Evolutionary conservation across 2,888 invertebrate species (phyloP).

Genomic region (Sympetrum striolatum): DNA sequence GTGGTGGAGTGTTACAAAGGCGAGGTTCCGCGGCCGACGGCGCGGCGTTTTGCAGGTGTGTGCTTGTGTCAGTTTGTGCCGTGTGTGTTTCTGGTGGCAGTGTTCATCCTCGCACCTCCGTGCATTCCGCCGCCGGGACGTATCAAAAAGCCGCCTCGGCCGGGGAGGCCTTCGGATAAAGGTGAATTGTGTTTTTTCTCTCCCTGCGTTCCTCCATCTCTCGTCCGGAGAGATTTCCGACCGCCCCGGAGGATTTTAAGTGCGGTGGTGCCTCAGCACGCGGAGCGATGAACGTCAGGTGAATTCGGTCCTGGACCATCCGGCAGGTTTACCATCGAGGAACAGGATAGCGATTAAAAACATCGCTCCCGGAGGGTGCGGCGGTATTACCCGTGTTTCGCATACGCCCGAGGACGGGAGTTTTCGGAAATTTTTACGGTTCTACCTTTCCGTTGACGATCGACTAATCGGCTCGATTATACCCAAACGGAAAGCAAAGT

Average conservation of each 20-base stretch:
- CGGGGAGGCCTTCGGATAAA: slow-evolving; percentile 22
- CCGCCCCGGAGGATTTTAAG: neutral
- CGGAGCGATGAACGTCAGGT: neutral
- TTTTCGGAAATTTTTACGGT: neutral
- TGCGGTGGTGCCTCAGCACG: neutral
- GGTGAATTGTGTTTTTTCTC: slow-evolving; percentile 10
- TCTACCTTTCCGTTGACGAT: neutral
- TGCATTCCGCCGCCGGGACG: slow-evolving; percentile 20
- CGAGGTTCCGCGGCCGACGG: slow-evolving; percentile 12
- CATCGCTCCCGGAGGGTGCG: neutral
- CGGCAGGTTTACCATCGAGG: neutral
- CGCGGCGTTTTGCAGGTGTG: slow-evolving; percentile 32
- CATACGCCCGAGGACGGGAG: neutral
- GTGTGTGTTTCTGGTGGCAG: slow-evolving; percentile 30
- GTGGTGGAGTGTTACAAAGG: neutral
- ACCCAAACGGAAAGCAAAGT: neutral
- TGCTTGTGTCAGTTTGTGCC: slow-evolving; percentile 20
- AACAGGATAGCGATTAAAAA: neutral
- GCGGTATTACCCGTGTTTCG: neutral
- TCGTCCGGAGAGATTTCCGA: neutral
- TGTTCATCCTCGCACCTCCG: neutral
- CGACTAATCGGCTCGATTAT: neutral
- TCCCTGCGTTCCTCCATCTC: neutral
- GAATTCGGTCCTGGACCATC: neutral
- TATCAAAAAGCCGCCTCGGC: slow-evolving; percentile 8